These are phyloP conservation scores for Drosophila atroscutellata DNA, from an alignment of 2,888 invertebrate genomes.

Conservation along the genomic window DNA sequence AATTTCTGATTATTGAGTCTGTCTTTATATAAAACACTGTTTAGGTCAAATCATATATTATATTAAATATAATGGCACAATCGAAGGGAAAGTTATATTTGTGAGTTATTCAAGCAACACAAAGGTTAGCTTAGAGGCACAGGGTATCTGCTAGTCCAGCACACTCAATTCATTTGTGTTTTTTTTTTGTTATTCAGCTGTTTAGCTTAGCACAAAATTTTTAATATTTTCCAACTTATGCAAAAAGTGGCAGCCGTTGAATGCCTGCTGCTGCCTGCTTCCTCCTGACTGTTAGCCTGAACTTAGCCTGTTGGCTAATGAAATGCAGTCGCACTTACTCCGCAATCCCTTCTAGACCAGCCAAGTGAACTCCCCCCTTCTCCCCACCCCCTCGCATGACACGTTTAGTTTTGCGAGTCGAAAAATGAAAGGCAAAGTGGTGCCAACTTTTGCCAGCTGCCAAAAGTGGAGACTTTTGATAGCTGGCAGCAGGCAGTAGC, in stretches of 20 bases:
- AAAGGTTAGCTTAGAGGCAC: not conserved
- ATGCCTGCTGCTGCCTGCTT: conserved; percentile 25
- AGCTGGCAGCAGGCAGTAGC: conserved; percentile 28
- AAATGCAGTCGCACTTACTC: conserved; percentile 58
- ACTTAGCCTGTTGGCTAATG: conserved; percentile 63
- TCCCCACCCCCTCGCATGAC: not conserved
- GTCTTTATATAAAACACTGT: not conserved
- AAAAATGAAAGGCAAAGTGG: conserved; percentile 42
- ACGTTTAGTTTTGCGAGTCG: conserved; percentile 15
- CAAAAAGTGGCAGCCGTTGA: conserved; percentile 71
- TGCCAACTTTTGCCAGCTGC: conserved; percentile 72
- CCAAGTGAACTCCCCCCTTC: not conserved
- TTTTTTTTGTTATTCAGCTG: conserved; percentile 21
- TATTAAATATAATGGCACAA: not conserved
- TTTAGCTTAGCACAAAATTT: conserved; percentile 58
- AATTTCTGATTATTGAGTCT: not conserved
- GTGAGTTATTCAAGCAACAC: not conserved
- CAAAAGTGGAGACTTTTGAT: conserved; percentile 76
- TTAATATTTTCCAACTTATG: conserved; percentile 80
- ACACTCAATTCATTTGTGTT: not conserved
- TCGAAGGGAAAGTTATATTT: not conserved
- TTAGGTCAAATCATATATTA: not conserved
- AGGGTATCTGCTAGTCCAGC: conserved; percentile 21
- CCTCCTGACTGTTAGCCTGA: conserved; percentile 1
- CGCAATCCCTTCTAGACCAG: not conserved